Evolutionary conservation across 2,113 vertebrate genomes (phyloP).

Genomic region (Andinoacara biseriatus): DNA sequence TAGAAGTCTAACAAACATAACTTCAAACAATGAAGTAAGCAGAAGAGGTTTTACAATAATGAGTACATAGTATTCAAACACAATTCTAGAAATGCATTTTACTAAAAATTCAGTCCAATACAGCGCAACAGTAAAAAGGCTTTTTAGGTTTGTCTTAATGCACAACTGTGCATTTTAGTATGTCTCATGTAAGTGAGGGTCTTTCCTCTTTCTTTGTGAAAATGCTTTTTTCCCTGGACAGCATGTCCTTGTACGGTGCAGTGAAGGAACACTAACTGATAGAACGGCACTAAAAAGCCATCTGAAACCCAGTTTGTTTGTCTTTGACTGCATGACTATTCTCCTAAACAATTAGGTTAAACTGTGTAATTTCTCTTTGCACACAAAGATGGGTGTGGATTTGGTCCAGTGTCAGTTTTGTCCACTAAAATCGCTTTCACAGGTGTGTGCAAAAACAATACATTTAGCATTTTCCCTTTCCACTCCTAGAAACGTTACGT

Average conservation of each 20-base stretch:
- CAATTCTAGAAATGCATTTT: too few species aligned
- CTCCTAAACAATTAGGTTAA: background rate
- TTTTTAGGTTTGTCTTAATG: background rate
- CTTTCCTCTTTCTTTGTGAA: too few species aligned
- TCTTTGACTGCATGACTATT: background rate
- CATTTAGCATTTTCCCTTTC: background rate
- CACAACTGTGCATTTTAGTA: background rate
- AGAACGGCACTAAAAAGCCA: background rate
- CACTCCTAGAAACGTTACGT: constrained; percentile 64
- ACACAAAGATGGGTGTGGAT: background rate
- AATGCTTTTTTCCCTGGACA: background rate
- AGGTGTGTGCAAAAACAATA: background rate
- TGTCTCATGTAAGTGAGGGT: background rate
- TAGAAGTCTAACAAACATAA: background rate
- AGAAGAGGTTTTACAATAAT: too few species aligned
- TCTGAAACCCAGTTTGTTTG: background rate
- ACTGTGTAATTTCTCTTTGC: background rate
- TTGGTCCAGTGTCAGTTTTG: background rate
- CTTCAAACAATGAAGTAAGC: background rate
- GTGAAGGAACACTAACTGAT: background rate
- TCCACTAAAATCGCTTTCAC: too few species aligned
- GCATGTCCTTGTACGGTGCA: background rate
- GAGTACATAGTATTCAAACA: too few species aligned
- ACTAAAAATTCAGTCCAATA: background rate
- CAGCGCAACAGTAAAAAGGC: background rate